Conservation (phyloP, 2,888 invertebrate genomes). For the Chrysodeixis includens region DNA sequence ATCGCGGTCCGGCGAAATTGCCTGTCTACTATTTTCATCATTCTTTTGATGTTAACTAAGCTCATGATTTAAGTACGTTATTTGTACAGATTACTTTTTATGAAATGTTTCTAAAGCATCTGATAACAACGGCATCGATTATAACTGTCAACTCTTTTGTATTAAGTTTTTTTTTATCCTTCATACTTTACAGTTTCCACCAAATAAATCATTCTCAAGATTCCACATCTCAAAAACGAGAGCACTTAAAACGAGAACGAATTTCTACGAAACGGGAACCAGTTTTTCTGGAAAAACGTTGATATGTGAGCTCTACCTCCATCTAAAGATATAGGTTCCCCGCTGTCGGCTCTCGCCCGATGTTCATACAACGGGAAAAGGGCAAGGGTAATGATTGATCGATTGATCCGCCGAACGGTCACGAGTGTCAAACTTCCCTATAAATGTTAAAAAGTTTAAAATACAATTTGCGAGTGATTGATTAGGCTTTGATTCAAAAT, state of each 20-base stretch:
- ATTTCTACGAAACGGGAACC: neutral
- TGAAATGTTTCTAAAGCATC: too few species aligned
- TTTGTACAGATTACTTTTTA: too few species aligned
- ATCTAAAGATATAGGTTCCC: neutral
- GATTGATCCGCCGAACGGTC: constrained; percentile 7
- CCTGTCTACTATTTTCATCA: neutral
- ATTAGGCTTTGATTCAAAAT: constrained; percentile 1
- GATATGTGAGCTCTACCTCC: neutral
- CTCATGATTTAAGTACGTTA: neutral
- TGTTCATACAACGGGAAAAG: neutral
- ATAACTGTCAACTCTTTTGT: too few species aligned
- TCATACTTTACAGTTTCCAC: too few species aligned
- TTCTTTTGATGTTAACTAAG: neutral
- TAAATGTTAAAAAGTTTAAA: constrained; percentile 7
- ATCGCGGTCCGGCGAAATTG: neutral
- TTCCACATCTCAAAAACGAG: too few species aligned
- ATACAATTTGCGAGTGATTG: constrained; percentile 6
- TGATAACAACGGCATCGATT: too few species aligned
- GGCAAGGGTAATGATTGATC: constrained; percentile 8
- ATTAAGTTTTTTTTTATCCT: too few species aligned
- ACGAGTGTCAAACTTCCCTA: constrained; percentile 2
- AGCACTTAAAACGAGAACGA: too few species aligned
- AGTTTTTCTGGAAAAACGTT: neutral
- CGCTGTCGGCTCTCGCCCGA: neutral
- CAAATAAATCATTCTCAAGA: too few species aligned